Conservation (phyloP, 2,113 vertebrate genomes). For the Pterophyllum scalare region DNA sequence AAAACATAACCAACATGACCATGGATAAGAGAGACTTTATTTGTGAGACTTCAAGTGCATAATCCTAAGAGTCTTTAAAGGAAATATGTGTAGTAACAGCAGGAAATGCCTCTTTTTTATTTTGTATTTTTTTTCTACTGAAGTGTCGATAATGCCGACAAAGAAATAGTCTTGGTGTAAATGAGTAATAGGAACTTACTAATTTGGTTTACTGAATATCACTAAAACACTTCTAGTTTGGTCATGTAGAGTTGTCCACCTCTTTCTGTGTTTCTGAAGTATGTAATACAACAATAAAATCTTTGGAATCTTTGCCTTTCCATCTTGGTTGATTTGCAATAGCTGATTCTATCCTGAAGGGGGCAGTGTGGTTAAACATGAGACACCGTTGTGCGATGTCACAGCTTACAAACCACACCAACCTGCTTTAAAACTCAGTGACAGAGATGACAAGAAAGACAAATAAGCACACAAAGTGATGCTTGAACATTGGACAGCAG, state of each 20-base stretch:
- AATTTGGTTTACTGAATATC: not conserved
- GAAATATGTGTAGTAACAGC: not conserved
- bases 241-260: not conserved
- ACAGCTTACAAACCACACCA: constrained; percentile 20
- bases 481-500: not conserved
- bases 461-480: not conserved
- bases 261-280: not conserved
- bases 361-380: constrained; percentile 75
- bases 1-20: not conserved
- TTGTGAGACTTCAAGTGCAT: not conserved
- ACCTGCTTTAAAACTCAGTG: constrained; percentile 33
- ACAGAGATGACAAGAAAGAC: not conserved
- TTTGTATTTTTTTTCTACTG: not conserved
- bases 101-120: not conserved
- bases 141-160: not conserved
- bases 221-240: not conserved
- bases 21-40: not conserved
- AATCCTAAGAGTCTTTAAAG: not conserved
- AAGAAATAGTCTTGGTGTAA: too few species aligned
- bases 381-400: not conserved
- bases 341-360: constrained; percentile 51
- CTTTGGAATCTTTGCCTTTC: not conserved
- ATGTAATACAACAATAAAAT: not conserved
- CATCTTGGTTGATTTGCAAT: constrained; percentile 42
- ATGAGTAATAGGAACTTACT: too few species aligned